A percentile compares a stretch with the other conserved stretches of the same genome.
These are phyloP conservation scores for Phortica variegata DNA, from an alignment of 1,140 invertebrate genomes.

Conservation along the genomic window DNA sequence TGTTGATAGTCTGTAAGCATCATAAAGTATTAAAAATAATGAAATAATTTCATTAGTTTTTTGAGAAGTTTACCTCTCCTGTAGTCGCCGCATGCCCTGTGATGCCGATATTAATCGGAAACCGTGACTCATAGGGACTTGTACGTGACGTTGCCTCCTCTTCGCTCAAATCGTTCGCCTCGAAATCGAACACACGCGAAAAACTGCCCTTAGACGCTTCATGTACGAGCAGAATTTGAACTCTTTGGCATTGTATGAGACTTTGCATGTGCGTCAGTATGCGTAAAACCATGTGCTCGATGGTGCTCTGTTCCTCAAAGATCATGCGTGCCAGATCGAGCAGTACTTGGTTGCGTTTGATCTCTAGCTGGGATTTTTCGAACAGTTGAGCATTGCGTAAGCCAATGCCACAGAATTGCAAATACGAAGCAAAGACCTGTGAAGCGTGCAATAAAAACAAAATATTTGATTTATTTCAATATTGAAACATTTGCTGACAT, in stretches of 20 bases:
- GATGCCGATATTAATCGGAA: constrained; percentile 95
- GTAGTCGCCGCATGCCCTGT: constrained; percentile 95
- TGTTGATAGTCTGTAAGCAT: constrained; percentile 75
- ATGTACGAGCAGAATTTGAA: constrained; percentile 87
- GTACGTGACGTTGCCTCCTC: constrained; percentile 76
- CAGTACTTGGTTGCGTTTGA: constrained; percentile 92
- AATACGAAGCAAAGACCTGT: constrained; percentile 81
- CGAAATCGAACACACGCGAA: constrained; percentile 88
- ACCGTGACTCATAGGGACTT: constrained; percentile 85
- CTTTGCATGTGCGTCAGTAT: constrained; percentile 94
- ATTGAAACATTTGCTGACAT: no score
- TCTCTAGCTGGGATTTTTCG: constrained; percentile 90
- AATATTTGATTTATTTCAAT: background rate
- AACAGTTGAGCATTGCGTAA: constrained; percentile 92
- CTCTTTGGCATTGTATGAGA: constrained; percentile 88
- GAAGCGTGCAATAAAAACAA: background rate
- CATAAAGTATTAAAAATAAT: constrained; percentile 2
- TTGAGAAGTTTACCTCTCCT: constrained; percentile 77
- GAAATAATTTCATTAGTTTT: background rate
- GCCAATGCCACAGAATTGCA: constrained; percentile 95
- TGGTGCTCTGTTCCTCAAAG: constrained; percentile 95
- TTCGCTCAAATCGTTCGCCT: constrained; percentile 74
- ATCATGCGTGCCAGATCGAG: constrained; percentile 93
- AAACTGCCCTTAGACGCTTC: constrained; percentile 86
- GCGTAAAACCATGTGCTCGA: constrained; percentile 91